A percentile compares a stretch with the other conserved stretches of the same genome.
phyloP scores from a whole-genome alignment of 2,113 vertebrate species.

The Platichthys flesus region DNA sequence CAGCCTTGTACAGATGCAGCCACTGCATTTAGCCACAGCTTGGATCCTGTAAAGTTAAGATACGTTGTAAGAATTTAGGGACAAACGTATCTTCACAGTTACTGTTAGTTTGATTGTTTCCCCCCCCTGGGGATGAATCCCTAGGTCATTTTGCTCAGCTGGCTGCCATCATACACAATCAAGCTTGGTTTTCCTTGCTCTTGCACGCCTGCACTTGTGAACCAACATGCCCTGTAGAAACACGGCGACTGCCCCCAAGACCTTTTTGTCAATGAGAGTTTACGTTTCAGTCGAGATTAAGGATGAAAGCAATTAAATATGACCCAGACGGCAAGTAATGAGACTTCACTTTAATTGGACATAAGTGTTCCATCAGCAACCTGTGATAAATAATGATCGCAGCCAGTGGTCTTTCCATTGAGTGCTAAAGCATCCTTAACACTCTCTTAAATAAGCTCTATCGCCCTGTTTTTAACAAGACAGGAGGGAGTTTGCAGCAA shows the following conservation, averaged over 20 bases:
- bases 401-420: neutral
- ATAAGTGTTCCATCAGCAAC: slow-evolving; percentile 3
- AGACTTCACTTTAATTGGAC: neutral
- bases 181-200: slow-evolving; percentile 6
- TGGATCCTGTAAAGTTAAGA: neutral
- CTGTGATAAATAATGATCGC: slow-evolving; percentile 2
- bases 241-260: neutral
- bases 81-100: too few species aligned
- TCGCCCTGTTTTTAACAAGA: neutral
- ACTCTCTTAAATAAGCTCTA: slow-evolving; percentile 7
- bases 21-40: neutral
- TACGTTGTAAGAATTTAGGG: too few species aligned
- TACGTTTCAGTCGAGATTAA: neutral
- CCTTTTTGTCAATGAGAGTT: neutral
- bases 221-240: neutral
- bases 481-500: neutral
- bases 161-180: neutral
- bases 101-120: too few species aligned
- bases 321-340: neutral
- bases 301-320: neutral
- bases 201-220: neutral
- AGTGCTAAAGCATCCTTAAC: slow-evolving; percentile 1
- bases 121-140: neutral
- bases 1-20: neutral
- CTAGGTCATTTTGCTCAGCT: neutral